Evolutionary conservation across 2,113 vertebrate species (phyloP).

Genomic region (Ophthalmolycus amberensis): DNA sequence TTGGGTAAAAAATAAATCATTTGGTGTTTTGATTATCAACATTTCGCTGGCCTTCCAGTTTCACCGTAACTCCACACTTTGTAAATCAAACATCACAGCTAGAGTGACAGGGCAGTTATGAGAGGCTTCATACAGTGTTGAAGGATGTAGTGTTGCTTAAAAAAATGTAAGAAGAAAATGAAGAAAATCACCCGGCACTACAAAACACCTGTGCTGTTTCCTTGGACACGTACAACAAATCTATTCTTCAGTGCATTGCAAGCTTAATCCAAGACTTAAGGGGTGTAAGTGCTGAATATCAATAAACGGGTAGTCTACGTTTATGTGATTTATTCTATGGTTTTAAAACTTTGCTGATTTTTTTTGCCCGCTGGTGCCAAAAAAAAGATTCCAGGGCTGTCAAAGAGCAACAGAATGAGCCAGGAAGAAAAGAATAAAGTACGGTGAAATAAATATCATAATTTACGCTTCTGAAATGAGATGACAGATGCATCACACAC

Average conservation of each 20-base stretch:
- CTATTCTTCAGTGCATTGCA: conserved; percentile 68
- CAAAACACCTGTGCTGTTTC: conserved; percentile 57
- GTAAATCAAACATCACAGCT: conserved; percentile 20
- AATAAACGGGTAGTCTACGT: not conserved
- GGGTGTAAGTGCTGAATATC: conserved; percentile 51
- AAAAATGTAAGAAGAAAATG: not conserved
- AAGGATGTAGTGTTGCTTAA: conserved; percentile 90
- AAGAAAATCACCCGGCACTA: conserved; percentile 43
- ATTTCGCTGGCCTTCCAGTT: conserved; percentile 71
- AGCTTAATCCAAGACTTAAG: conserved; percentile 69
- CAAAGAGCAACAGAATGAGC: conserved; percentile 12
- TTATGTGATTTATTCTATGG: not conserved
- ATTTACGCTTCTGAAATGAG: conserved; percentile 47
- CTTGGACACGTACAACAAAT: conserved; percentile 35
- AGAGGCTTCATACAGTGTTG: conserved; percentile 66
- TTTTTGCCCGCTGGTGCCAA: not conserved
- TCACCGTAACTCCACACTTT: conserved; percentile 20
- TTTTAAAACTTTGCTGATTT: not conserved
- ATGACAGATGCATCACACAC: conserved; percentile 30
- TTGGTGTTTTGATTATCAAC: conserved; percentile 68
- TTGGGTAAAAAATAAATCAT: conserved; percentile 66
- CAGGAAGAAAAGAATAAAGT: conserved; percentile 6
- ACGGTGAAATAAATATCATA: conserved; percentile 54
- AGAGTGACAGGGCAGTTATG: conserved; percentile 32
- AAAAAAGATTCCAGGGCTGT: conserved; percentile 2